Percentiles rank a stretch among this genome's conserved stretches.
Evolutionary conservation across 2,797 vertebrate species (phyloP).

Genomic region (Limnodromus scolopaceus): DNA sequence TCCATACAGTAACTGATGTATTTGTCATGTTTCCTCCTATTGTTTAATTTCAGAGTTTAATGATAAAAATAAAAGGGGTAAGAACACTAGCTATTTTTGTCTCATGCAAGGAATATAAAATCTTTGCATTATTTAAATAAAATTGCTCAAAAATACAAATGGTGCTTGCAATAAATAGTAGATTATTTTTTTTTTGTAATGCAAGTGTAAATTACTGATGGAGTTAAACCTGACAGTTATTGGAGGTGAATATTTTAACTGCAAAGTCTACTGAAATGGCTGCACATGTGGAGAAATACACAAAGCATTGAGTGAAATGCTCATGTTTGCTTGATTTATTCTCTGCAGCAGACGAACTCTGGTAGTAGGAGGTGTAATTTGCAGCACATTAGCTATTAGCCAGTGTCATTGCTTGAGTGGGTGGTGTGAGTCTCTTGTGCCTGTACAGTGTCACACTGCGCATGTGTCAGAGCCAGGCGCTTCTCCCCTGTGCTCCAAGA

Average conservation of each 20-base stretch:
- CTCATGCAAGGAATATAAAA: not conserved
- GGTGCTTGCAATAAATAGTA: not conserved
- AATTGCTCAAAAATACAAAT: not conserved
- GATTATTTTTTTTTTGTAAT: not conserved
- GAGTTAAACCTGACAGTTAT: slow-evolving; percentile 1
- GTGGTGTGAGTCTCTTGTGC: slow-evolving; percentile 52
- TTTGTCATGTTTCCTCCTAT: slow-evolving; percentile 9
- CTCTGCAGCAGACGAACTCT: slow-evolving; percentile 42
- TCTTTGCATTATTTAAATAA: not conserved
- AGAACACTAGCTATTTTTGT: not conserved
- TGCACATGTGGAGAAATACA: slow-evolving; percentile 23
- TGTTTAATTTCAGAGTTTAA: not conserved
- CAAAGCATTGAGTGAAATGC: not conserved
- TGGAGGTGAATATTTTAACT: slow-evolving; percentile 2
- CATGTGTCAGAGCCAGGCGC: slow-evolving; percentile 75
- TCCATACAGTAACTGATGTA: not conserved
- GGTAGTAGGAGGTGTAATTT: slow-evolving; percentile 68
- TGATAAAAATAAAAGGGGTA: not conserved
- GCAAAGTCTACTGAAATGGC: not conserved
- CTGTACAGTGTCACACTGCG: slow-evolving; percentile 67
- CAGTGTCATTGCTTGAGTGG: slow-evolving; percentile 61
- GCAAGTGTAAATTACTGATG: not conserved
- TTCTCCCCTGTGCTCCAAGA: not conserved
- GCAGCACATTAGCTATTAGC: slow-evolving; percentile 66
- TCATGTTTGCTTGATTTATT: slow-evolving; percentile 44